Conservation (phyloP, 2,797 vertebrate species). For the Glossophaga mutica region DNA sequence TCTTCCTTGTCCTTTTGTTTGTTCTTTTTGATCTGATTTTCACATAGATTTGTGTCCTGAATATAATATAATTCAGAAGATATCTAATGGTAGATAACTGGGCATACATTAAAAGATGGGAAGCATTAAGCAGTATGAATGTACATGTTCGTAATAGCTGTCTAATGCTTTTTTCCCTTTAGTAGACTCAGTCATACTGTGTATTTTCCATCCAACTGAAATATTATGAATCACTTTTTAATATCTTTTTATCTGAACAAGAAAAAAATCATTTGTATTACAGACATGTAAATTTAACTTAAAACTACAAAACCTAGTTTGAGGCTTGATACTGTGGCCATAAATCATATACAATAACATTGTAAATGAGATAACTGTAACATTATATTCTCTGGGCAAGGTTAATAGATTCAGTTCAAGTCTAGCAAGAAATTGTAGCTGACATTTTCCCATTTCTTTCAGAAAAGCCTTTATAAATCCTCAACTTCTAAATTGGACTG, state of each 20-base stretch:
- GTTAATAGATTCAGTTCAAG: slow-evolving; percentile 79
- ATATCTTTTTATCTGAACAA: slow-evolving; percentile 71
- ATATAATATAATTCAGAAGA: slow-evolving; percentile 58
- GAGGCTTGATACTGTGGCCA: slow-evolving; percentile 65
- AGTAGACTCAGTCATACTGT: slow-evolving; percentile 27
- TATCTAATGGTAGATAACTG: slow-evolving; percentile 43
- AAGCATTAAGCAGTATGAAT: slow-evolving; percentile 20
- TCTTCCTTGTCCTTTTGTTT: slow-evolving; percentile 16
- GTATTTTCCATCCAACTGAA: slow-evolving; percentile 57
- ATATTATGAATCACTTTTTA: slow-evolving; percentile 70
- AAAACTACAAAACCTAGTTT: slow-evolving; percentile 73
- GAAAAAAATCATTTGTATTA: slow-evolving; percentile 65
- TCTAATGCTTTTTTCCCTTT: slow-evolving; percentile 47
- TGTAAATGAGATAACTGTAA: slow-evolving; percentile 78
- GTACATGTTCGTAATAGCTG: slow-evolving; percentile 42
- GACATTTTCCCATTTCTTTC: slow-evolving; percentile 77
- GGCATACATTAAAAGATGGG: slow-evolving; percentile 52
- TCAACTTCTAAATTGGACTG: slow-evolving; percentile 75
- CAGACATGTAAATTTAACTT: slow-evolving; percentile 67
- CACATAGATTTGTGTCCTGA: slow-evolving; percentile 57
- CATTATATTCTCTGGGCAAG: slow-evolving; percentile 77
- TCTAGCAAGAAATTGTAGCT: slow-evolving; percentile 79
- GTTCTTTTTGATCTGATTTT: slow-evolving; percentile 59
- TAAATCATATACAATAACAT: slow-evolving; percentile 76
- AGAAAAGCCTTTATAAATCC: slow-evolving; percentile 79